Conservation (phyloP, 2,113 vertebrate genomes). For the Leucopternis melanops region DNA sequence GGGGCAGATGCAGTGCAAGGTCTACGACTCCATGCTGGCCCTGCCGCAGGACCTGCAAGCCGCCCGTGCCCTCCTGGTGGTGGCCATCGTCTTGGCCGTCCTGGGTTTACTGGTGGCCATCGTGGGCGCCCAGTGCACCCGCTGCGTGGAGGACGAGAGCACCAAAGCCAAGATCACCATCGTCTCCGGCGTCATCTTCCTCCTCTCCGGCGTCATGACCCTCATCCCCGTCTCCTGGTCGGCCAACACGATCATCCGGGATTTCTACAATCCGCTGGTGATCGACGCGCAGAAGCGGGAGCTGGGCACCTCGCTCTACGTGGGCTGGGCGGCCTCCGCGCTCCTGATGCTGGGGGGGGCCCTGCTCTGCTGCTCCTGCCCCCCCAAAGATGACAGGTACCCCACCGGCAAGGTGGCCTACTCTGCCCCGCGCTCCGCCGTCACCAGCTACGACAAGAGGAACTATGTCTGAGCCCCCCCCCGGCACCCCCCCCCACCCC, state of each 20-base stretch:
- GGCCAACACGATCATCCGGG: slow-evolving; percentile 84
- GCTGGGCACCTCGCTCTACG: slow-evolving; percentile 82
- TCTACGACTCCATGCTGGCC: slow-evolving; percentile 72
- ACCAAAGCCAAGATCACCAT: slow-evolving; percentile 86
- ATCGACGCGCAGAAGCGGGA: slow-evolving; percentile 81
- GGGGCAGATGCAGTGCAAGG: slow-evolving; percentile 92
- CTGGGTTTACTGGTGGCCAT: slow-evolving; percentile 84
- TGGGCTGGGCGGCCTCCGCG: slow-evolving; percentile 85
- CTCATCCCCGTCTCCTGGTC: slow-evolving; percentile 87
- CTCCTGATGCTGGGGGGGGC: slow-evolving; percentile 82
- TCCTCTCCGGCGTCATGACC: slow-evolving; percentile 79
- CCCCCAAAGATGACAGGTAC: slow-evolving; percentile 81
- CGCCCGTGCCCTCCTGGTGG: slow-evolving; percentile 81
- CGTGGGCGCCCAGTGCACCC: slow-evolving; percentile 88
- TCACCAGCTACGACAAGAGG: slow-evolving; percentile 80
- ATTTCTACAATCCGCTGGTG: slow-evolving; percentile 85
- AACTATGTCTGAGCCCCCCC: slow-evolving; percentile 84
- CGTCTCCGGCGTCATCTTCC: slow-evolving; percentile 79
- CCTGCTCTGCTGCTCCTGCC: slow-evolving; percentile 91
- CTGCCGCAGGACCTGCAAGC: slow-evolving; percentile 86
- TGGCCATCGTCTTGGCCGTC: slow-evolving; percentile 80
- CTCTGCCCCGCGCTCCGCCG: slow-evolving; percentile 77
- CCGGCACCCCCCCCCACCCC: background rate
- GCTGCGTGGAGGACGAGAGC: slow-evolving; percentile 82
- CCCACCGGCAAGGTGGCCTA: slow-evolving; percentile 76